Evolutionary conservation across 35 echinoderm and acorn worm genomes (phyloP), one percentile per base, ranked within the genome.

Genomic region (Apostichopus californicus): DNA sequence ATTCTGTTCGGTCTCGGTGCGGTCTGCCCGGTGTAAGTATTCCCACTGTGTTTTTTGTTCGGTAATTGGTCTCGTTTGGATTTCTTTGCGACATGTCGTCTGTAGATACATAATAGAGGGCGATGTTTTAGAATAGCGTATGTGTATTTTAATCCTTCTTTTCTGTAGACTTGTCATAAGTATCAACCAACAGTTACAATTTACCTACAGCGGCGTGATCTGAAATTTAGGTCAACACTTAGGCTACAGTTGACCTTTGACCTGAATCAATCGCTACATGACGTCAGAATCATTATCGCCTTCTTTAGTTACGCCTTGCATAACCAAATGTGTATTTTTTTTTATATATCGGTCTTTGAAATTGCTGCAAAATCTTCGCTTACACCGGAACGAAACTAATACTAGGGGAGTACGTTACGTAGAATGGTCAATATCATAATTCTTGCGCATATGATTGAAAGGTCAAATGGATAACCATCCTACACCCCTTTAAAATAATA

Each of bases 1-100:
- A 59, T 58, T 55, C 13, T 56, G 7, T 57, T 55, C 52, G 81
- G 54, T 84, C 13, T 21, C 18, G 81, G 56, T 21, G 55, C 55
- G 52, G 3, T 56, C 54, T 85, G 81, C 9, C 1, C 81, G 54
- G 9, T 58, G 55, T 60, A 85, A 9, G 81, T 85, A 15, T 85
- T 85, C 20, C 81, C 81, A 59, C 54, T 85, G 57, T 58, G 81
- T 21, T 85, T 85, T 6, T 60, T 85, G 23, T 85, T 85, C 56
- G 81, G 81, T 60, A 85, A 9, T 9, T 56, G 18, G 55, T 58
- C 57, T 21, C 81, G 28, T 9, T 18, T 59, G 54, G 55, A 15
- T n/a, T 83, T 56, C 10, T 55, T 54, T 17, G 46, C 80, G 46
- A 17, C 18, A 14, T 68, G 17, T 68, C 64, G 64, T 8, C 64